Evolutionary conservation across 2,888 invertebrate genomes (phyloP), one percentile per base, ranked within the genome.

Genomic region (Cecidostiba fungosa): DNA sequence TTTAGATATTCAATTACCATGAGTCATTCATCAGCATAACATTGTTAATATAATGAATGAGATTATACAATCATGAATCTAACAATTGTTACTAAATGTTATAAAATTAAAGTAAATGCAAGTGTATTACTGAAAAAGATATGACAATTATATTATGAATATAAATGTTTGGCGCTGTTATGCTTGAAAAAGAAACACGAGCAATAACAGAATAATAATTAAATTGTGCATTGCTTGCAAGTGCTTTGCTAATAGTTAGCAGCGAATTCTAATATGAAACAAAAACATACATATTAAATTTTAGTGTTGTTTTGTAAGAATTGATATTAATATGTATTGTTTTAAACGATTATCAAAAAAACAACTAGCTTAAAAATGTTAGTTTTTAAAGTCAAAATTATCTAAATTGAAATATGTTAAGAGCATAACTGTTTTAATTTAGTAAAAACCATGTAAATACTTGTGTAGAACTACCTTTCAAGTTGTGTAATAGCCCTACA

Each of bases 401-500:
- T 79, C 79, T 82, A 74, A 84, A 23, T 83, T 83, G 19, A 84
- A 83, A 78, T 50, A 77, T 39, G 69, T 82, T 74, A 85, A 85
- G 80, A 87, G 82, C 84, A 72, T 78, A 81, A 76, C 16, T 85
- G 66, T 73, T 77, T 81, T 74, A 79, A 59, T 83, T 87, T 77
- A 81, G 74, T 78, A 85, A 87, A 54, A 85, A 84, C 82, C 50
- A 81, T 81, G 32, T 85, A 85, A 86, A 87, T 85, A 86, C 82
- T 87, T 85, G 77, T 87, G 62, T 82, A 85, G 83, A 89, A 88
- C 90, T 91, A 91, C 91, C 91, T 91, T 89, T 92, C 91, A 89
- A 90, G 90, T 88, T 91, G 91, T 91, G 90, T 90, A 89, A 92
- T 89, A 91, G 88, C 88, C 92, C 92, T 92, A 92, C 88, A 91